These are phyloP conservation scores for Bubalus kerabau DNA, from an alignment of 2,113 vertebrate species.

Conservation along the genomic window DNA sequence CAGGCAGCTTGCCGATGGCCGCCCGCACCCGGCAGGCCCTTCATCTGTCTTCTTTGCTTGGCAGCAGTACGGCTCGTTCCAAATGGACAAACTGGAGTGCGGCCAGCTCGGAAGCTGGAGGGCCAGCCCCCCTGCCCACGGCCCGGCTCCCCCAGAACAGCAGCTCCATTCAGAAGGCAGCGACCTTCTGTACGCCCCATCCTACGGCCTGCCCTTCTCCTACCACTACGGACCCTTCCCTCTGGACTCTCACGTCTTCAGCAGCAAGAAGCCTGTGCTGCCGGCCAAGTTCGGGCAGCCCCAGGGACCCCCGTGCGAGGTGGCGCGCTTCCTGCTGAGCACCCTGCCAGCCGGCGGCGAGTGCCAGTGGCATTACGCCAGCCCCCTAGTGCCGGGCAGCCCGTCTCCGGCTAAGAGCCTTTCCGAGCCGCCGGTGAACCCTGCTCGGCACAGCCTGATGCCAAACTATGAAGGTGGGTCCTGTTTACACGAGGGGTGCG, in stretches of 20 bases:
- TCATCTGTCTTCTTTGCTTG: background rate
- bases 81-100: conserved; percentile 83
- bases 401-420: conserved; percentile 75
- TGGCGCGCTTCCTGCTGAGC: conserved; percentile 84
- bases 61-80: conserved; percentile 82
- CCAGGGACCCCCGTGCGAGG: conserved; percentile 82
- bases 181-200: conserved; percentile 80
- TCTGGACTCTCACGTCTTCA: conserved; percentile 80
- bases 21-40: fast-evolving
- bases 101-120: conserved; percentile 83
- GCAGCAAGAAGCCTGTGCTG: conserved; percentile 81
- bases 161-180: conserved; percentile 81
- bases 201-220: conserved; percentile 85
- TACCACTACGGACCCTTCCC: conserved; percentile 86
- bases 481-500: fast-evolving
- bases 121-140: conserved; percentile 77
- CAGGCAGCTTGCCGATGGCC: fast-evolving
- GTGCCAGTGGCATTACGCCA: conserved; percentile 85
- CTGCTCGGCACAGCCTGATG: conserved; percentile 77
- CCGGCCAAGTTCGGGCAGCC: conserved; percentile 80
- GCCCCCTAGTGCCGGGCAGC: conserved; percentile 78
- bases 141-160: conserved; percentile 79
- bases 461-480: conserved; percentile 86
- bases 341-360: conserved; percentile 82
- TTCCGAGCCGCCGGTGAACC: conserved; percentile 73